Percentiles rank a stretch among this genome's conserved stretches.
These are phyloP conservation scores for Ceyx cyanopectus DNA, from an alignment of 2,113 vertebrate genomes.

Conservation along the genomic window DNA sequence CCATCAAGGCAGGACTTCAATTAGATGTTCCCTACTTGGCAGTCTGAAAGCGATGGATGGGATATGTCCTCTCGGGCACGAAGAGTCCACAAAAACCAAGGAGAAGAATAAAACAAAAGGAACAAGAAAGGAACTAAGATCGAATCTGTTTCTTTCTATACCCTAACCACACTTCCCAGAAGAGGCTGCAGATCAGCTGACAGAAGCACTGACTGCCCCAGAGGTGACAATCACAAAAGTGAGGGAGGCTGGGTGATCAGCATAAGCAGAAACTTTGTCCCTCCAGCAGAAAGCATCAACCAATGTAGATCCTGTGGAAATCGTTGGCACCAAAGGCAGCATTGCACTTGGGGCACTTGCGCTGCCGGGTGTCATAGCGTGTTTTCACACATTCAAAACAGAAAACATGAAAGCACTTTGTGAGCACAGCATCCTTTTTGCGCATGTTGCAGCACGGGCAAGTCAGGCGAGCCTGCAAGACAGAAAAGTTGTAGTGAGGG, in stretches of 20 bases:
- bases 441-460: conserved; percentile 97
- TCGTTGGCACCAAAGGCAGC: conserved; percentile 96
- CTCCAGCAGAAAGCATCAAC: conserved; percentile 70
- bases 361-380: conserved; percentile 94
- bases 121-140: background rate
- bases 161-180: background rate
- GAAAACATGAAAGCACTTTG: conserved; percentile 97
- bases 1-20: background rate
- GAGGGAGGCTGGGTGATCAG: background rate
- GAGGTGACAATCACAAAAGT: background rate
- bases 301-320: conserved; percentile 97
- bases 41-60: background rate
- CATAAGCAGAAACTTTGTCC: background rate
- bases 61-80: background rate
- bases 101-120: background rate
- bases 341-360: conserved; percentile 97
- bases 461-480: conserved; percentile 88
- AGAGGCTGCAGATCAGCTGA: background rate
- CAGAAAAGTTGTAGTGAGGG: background rate
- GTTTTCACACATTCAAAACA: conserved; percentile 98
- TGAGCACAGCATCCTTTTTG: conserved; percentile 95
- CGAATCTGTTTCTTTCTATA: background rate
- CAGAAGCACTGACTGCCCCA: background rate
- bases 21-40: background rate
- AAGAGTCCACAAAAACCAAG: background rate